A percentile compares a stretch with the other conserved stretches of the same genome.
Conservation (phyloP, 2,797 vertebrate genomes). For the Poeciliopsis infans region DNA sequence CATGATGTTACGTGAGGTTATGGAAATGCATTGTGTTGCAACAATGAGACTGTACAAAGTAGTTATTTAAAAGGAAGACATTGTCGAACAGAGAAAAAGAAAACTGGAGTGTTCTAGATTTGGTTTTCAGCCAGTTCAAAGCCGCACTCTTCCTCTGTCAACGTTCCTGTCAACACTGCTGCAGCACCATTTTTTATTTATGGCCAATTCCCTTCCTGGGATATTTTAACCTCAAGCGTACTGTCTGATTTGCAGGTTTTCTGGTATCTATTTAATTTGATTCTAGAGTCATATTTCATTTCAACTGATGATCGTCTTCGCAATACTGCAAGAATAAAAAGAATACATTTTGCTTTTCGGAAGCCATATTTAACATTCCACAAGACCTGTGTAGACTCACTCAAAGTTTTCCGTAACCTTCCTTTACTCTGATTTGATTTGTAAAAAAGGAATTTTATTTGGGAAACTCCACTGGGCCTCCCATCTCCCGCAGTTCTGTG, state of each 20-base stretch:
- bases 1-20: background rate
- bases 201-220: constrained; percentile 26
- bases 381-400: background rate
- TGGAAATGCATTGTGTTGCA: background rate
- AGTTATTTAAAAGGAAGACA: background rate
- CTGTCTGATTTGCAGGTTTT: constrained; percentile 43
- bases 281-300: constrained; percentile 3
- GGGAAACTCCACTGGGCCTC: constrained; percentile 28
- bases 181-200: constrained; percentile 69
- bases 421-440: constrained; percentile 29
- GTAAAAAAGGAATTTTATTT: constrained; percentile 49
- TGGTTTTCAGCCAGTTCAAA: constrained; percentile 56
- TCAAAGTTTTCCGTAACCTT: constrained; percentile 15
- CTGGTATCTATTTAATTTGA: constrained; percentile 24
- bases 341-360: constrained; percentile 10
- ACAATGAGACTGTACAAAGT: background rate
- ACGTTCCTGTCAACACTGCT: constrained; percentile 52
- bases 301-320: background rate
- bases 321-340: constrained; percentile 6
- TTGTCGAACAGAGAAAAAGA: constrained; percentile 19
- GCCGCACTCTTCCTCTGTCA: constrained; percentile 53
- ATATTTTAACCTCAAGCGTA: constrained; percentile 37
- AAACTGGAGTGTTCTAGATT: constrained; percentile 38
- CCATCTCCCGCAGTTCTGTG: constrained; percentile 61
- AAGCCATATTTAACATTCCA: constrained; percentile 9